phyloP scores from a whole-genome alignment of 2,113 vertebrate genomes.

The Psilopsiagon aymara region DNA sequence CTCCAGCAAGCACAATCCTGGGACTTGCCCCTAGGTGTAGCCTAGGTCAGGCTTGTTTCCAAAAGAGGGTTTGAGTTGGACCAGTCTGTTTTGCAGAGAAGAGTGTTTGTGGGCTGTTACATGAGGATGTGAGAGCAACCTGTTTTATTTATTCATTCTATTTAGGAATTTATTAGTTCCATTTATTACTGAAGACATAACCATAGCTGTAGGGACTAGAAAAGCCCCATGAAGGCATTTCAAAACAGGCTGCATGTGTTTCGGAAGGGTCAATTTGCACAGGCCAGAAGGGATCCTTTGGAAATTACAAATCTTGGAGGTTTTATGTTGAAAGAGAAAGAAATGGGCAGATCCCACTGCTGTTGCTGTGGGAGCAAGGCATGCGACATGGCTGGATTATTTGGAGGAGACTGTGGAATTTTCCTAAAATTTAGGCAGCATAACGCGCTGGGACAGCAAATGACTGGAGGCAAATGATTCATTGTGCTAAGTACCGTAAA shows the following conservation, averaged over 20 bases:
- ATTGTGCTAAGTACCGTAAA: background rate
- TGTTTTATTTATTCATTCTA: background rate
- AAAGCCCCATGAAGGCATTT: background rate
- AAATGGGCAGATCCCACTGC: background rate
- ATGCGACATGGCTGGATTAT: background rate
- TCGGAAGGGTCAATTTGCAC: background rate
- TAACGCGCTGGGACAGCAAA: background rate
- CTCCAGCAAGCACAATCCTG: fast-evolving
- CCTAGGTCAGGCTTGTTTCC: background rate
- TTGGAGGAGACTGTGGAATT: background rate
- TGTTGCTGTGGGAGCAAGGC: background rate
- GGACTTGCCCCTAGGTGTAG: too few species aligned
- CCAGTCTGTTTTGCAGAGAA: background rate
- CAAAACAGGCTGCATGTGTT: background rate
- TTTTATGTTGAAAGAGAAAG: background rate
- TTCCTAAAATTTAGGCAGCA: constrained; percentile 15
- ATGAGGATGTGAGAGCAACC: background rate
- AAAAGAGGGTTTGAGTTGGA: background rate
- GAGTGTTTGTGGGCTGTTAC: background rate
- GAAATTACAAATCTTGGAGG: background rate
- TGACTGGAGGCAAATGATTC: constrained; percentile 48
- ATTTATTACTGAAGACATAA: background rate
- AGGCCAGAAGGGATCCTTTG: background rate
- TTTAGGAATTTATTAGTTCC: background rate
- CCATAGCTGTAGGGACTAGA: background rate